Base-by-base conservation (phyloP, 2,888 invertebrate species). In the Congeria kusceri region DNA sequence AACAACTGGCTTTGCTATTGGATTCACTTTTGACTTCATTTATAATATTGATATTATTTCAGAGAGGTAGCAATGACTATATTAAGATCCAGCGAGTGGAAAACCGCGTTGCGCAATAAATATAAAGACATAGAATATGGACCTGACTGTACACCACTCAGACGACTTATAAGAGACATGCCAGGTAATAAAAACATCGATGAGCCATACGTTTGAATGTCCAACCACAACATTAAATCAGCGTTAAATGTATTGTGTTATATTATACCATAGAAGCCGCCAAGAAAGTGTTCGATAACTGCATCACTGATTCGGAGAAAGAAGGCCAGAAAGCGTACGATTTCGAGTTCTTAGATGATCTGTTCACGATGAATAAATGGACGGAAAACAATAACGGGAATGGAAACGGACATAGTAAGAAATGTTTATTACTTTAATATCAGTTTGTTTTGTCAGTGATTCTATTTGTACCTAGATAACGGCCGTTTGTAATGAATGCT, bases 261-360 rank as follows among this genome's bases (percentile, higher is more conserved):
- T 39, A 1, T 39, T 39, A 11, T 15, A 3, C 39, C 9, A 23
- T 85, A 93, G 93, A 92, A 75, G 91, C 93, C 25, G 93, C 93
- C 5, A 90, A 90, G 73, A 79, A 75, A 53, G 92, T 93, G 28
- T 93, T 94, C 84, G 85, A 91, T 61, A 85, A 85, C 9, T 94
- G 93, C 77, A 90, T 91, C 46, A 85, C 88, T 44, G 89, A 88
- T 15, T 77, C 80, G 47, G 87, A 86, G 70, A 74, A 73, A 4
- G 79, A 80, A 0, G 83, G 83, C 9, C 77, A 77, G 29, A 87
- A 91, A 49, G 87, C 88, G 15, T 91, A 94, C 53, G 92, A 94
- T 86, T 94, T 94, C 81, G 94, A 94, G 82, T 94, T 94, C 67
- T 86, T 95, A 47, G 94, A 95, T 81, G 95, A 95, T 84, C 91